Evolutionary conservation across 2,113 vertebrate genomes (phyloP).

Genomic region (Urocolius indicus): DNA sequence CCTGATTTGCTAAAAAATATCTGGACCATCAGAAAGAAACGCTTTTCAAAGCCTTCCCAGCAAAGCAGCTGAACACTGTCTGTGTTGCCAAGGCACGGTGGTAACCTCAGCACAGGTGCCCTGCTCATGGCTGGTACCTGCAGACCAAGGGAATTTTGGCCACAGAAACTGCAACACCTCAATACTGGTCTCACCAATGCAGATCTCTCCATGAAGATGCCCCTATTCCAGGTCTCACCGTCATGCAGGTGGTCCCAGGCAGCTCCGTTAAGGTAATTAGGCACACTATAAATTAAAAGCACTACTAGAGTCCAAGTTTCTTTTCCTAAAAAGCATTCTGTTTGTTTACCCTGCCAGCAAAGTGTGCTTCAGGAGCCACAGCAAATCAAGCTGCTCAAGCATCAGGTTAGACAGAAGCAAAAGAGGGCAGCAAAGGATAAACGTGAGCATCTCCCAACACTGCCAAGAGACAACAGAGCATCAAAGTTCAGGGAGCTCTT

Average conservation of each 20-base stretch:
- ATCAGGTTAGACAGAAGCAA: not conserved
- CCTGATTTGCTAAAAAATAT: not conserved
- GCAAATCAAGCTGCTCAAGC: not conserved
- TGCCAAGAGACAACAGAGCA: not conserved
- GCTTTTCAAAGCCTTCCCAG: not conserved
- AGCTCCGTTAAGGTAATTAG: not conserved
- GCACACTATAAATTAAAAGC: not conserved
- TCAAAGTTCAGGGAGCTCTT: not conserved
- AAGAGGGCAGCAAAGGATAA: conserved; percentile 26
- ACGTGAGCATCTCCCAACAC: not conserved
- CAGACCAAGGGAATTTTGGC: not conserved
- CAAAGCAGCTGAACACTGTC: not conserved
- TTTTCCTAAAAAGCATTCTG: not conserved
- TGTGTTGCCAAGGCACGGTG: not conserved
- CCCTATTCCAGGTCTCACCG: not conserved
- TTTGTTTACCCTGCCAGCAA: not conserved
- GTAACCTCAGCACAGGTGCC: too few relatives aligned
- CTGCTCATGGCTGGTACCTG: not conserved
- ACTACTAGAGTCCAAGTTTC: too few relatives aligned
- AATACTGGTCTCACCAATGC: fast-evolving
- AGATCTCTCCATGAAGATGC: not conserved
- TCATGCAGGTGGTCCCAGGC: not conserved
- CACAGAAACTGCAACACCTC: not conserved
- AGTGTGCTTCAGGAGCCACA: fast-evolving
- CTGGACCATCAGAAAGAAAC: not conserved